Evolutionary conservation across 2,888 invertebrate genomes (phyloP), one percentile per base, ranked within the genome.

Genomic region (Andrena camellia): DNA sequence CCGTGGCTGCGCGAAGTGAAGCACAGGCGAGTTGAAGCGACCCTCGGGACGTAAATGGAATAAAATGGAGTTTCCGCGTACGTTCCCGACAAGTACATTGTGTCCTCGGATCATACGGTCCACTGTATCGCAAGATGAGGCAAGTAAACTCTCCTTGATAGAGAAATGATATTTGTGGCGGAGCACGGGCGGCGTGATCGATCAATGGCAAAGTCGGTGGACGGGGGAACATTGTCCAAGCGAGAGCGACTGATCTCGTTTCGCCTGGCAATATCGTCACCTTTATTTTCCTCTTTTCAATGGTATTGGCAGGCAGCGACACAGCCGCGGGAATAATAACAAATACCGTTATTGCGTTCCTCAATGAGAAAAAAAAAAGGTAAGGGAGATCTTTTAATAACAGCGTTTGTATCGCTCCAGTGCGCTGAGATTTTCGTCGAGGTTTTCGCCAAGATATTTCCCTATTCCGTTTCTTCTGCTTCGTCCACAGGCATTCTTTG

Each of bases 261-360:
- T 63, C 73, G 52, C n/a, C 67, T 64, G 17, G 72, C 23, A 68
- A 78, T 81, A 69, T 69, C 17, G 52, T 59, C n/a, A 60, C 23
- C 80, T 73, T 64, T 69, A 81, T 79, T 73, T 81, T 60, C 73
- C 48, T 69, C 35, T 48, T 35, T 67, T 73, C 69, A 60, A 79
- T 81, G 69, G 81, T 69, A 73, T 73, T 73, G 26, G 33, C 23
- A 8, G 26, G 31, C 42, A 42, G 20, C 64, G 67, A 64, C 69
- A 63, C 50, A 63, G 57, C 52, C 60, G 23, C 69, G 8, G 31
- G 42, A 69, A 69, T 73, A 81, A 81, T 59, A 20, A 26, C 8
- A 8, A 8, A 48, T 17, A 33, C 23, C 57, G 23, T 64, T 75
- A 78, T 78, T 59, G 50, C 69, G 66, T 78, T 35, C 23, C 4